A percentile compares a stretch with the other conserved stretches of the same genome.
Evolutionary conservation across 2,113 vertebrate genomes (phyloP).

Genomic region (Labeo rohita): DNA sequence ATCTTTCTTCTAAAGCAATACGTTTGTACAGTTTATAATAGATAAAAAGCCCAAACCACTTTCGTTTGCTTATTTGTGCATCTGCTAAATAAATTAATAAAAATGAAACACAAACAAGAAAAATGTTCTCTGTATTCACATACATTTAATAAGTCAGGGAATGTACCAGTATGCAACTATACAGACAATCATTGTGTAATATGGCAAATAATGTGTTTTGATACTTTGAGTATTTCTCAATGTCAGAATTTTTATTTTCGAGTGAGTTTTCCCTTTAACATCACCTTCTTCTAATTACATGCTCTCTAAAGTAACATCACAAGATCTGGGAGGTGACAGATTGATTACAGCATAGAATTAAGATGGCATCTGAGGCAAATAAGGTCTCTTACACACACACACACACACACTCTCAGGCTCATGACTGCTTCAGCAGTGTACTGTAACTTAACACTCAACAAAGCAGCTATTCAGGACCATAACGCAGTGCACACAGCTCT

Average conservation of each 20-base stretch:
- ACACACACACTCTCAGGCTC: not conserved
- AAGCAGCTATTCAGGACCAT: slow-evolving; percentile 41
- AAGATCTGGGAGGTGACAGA: slow-evolving; percentile 3
- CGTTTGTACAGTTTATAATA: not conserved
- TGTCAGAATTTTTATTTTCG: not conserved
- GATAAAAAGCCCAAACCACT: not conserved
- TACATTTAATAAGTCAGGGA: no score
- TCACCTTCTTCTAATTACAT: not conserved
- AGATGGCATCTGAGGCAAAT: slow-evolving; percentile 17
- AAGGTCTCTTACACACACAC: not conserved
- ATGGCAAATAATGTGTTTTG: not conserved
- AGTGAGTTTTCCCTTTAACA: not conserved
- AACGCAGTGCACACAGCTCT: slow-evolving; percentile 16
- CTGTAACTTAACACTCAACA: slow-evolving; percentile 27
- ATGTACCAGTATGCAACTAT: not conserved
- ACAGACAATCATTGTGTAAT: not conserved
- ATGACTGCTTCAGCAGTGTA: slow-evolving; percentile 25
- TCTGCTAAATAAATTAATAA: not conserved
- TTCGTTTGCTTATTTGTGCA: not conserved
- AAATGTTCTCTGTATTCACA: not conserved
- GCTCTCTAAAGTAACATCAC: slow-evolving; percentile 28
- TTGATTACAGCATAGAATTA: slow-evolving; percentile 36
- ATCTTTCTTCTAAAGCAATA: not conserved
- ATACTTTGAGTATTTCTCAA: not conserved
- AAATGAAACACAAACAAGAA: not conserved